Conservation (phyloP, 2,113 vertebrate genomes). For the Phodopus roborovskii region DNA sequence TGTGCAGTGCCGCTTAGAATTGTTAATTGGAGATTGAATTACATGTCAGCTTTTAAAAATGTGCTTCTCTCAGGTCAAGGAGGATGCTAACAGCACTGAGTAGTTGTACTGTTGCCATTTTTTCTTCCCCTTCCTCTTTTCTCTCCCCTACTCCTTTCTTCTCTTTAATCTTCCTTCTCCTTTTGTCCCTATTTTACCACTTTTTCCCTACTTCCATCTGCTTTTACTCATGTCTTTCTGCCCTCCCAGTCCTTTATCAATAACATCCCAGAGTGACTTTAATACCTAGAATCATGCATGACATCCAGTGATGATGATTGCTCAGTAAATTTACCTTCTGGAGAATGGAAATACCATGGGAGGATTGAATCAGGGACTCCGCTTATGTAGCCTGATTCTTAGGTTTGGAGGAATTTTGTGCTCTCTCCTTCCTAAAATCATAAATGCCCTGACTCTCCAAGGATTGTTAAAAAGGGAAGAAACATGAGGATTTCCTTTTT, state of each 20-base stretch:
- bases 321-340: conserved; percentile 61
- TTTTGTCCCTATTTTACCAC: conserved; percentile 45
- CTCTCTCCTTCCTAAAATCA: conserved; percentile 40
- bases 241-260: conserved; percentile 49
- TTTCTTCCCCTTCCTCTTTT: background rate
- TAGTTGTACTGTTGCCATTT: conserved; percentile 73
- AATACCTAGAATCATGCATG: conserved; percentile 63
- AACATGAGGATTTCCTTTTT: conserved; percentile 48
- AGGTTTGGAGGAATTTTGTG: conserved; percentile 19
- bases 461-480: background rate
- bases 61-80: conserved; percentile 81
- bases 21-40: conserved; percentile 88
- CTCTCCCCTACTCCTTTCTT: background rate
- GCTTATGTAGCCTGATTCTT: conserved; percentile 30
- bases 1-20: conserved; percentile 83
- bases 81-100: conserved; percentile 71
- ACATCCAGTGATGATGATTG: conserved; percentile 16
- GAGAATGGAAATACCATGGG: conserved; percentile 58
- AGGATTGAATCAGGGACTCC: background rate
- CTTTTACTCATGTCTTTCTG: conserved; percentile 48
- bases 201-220: background rate
- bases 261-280: conserved; percentile 59
- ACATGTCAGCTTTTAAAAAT: conserved; percentile 86
- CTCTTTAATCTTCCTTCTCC: background rate
- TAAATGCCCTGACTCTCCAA: conserved; percentile 17